Evolutionary conservation across 2,797 vertebrate genomes (phyloP), one percentile per base, ranked within the genome.

Genomic region (Danio choprae): DNA sequence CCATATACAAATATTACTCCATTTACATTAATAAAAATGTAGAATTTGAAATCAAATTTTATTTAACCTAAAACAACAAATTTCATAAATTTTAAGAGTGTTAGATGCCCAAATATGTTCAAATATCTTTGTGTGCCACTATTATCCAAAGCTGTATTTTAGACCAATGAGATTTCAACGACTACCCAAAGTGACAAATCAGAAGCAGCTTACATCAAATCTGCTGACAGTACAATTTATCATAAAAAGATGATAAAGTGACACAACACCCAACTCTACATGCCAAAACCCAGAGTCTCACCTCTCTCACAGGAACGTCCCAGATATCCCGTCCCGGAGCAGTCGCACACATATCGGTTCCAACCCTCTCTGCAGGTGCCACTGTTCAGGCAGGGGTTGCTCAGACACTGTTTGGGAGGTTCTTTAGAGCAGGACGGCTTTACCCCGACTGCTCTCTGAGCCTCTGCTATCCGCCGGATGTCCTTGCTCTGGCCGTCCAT

Each of bases 401-500:
- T 98, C 88, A 99, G 94, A 90, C 98, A 99, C 90, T 97, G 97
- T 84, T 98, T 99, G 63, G 97, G 96, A 3, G 93, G 94, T 89
- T 99, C 97, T 88, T 95, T 95, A 16, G 97, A 97, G 89, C 98
- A 99, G 2, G 97, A 98, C 4, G 97, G 97, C 87, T 99, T 99
- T 74, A 99, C 97, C 56, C 97, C 98, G 84, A 97, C 96, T 1
- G 97, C 97, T 65, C 95, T 95, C 89, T 99, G 98, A 79, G 95
- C 88, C 90, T 99, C 98, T 3, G 98, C 98, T 92, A 98, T 94
- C 81, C 97, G 94, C 73, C 98, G 95, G 89, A 99, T 98, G 84
- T 99, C 98, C 92, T 98, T 98, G 90, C 98, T 99, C 88, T 99
- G 97, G 55, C 98, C 98, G 8, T 99, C 98, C 84, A 99, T 96